Percentiles rank a stretch among this genome's conserved stretches.
Evolutionary conservation across 2,113 vertebrate genomes (phyloP).

Genomic region (Origma solitaria): DNA sequence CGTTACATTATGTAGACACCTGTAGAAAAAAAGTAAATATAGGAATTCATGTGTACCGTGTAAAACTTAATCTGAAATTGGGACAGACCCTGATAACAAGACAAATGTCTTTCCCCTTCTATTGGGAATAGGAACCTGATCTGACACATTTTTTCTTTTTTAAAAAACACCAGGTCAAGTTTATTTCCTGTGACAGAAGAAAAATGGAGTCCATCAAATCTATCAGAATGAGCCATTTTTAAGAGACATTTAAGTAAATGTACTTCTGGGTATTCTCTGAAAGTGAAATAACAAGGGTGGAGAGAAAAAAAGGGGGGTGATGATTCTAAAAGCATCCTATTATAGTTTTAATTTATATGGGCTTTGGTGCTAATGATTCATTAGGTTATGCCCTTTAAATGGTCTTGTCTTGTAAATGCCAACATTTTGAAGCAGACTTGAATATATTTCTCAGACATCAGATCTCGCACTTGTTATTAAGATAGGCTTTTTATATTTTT

Average conservation of each 20-base stretch:
- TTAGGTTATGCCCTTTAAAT: constrained; percentile 67
- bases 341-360: constrained; percentile 64
- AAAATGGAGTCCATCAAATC: constrained; percentile 7
- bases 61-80: constrained; percentile 7
- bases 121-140: neutral
- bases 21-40: neutral
- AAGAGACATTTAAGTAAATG: constrained; percentile 23
- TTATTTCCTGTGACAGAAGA: constrained; percentile 10
- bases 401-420: constrained; percentile 62
- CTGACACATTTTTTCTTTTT: neutral
- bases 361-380: constrained; percentile 66
- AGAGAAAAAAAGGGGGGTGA: neutral
- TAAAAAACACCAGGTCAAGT: neutral
- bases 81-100: neutral
- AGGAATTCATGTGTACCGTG: neutral
- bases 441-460: constrained; percentile 45
- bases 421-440: constrained; percentile 45
- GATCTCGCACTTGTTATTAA: constrained; percentile 34
- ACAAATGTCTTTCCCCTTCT: neutral
- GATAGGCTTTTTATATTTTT: neutral
- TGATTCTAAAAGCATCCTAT: constrained; percentile 49
- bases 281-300: constrained; percentile 1
- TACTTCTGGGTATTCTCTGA: neutral
- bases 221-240: neutral
- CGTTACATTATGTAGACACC: neutral